Evolutionary conservation across 2,888 invertebrate species (phyloP).

Genomic region (Arctia plantaginis): DNA sequence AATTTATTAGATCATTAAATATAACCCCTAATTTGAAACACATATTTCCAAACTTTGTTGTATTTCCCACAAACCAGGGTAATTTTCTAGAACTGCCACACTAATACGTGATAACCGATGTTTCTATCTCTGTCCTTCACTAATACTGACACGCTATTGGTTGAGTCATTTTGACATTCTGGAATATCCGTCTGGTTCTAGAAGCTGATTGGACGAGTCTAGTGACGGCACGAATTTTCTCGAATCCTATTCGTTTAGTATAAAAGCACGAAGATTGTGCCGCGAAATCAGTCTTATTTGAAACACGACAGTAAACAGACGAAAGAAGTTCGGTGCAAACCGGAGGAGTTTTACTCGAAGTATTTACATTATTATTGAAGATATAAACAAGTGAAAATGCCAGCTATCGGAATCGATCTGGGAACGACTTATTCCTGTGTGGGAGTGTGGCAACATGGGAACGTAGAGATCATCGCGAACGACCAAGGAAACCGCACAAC

Average conservation of each 20-base stretch:
- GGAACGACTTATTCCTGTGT: conserved; percentile 96
- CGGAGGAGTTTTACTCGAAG: conserved; percentile 12
- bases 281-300: conserved; percentile 11
- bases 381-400: conserved; percentile 56
- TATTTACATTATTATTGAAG: conserved; percentile 4
- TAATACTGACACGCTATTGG: not conserved
- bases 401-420: conserved; percentile 87
- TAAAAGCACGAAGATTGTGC: not conserved
- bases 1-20: too few species aligned
- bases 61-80: not conserved
- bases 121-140: not conserved
- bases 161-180: not conserved
- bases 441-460: conserved; percentile 93
- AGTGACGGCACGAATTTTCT: conserved; percentile 4
- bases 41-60: not conserved
- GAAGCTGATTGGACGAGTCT: conserved; percentile 9
- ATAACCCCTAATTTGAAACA: not conserved
- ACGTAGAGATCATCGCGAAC: conserved; percentile 94
- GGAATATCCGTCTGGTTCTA: not conserved
- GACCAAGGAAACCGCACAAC: conserved; percentile 96
- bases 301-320: conserved; percentile 7
- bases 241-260: conserved; percentile 8
- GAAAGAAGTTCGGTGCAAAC: conserved; percentile 13
- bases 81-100: not conserved
- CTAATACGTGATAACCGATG: not conserved